phyloP scores from a whole-genome alignment of 1,140 invertebrate genomes.

The Parapsyche elsis region DNA sequence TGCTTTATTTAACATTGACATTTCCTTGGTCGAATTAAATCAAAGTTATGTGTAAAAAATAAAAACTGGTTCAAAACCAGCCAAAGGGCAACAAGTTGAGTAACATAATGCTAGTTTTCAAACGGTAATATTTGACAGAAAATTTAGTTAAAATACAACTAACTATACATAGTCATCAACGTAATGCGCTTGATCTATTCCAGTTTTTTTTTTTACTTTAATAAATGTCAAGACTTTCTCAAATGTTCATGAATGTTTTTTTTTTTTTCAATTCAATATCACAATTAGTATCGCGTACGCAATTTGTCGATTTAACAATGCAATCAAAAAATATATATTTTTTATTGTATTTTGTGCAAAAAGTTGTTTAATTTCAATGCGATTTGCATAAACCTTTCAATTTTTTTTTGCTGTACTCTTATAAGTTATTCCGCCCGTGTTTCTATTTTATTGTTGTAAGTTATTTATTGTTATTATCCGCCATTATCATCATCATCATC shows the following conservation, averaged over 20 bases:
- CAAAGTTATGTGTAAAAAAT: slow-evolving; percentile 20
- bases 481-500: too few relatives aligned
- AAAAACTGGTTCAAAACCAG: slow-evolving; percentile 35
- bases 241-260: neutral
- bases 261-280: neutral
- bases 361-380: slow-evolving; percentile 1
- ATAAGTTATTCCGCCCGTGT: neutral
- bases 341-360: slow-evolving; percentile 22
- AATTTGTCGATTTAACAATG: neutral
- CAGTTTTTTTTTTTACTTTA: neutral
- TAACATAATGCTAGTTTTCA: slow-evolving; percentile 25
- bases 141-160: neutral
- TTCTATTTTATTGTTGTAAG: too few relatives aligned
- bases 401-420: neutral
- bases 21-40: slow-evolving; percentile 6
- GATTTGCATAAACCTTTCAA: slow-evolving; percentile 28
- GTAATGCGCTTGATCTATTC: neutral
- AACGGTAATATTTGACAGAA: slow-evolving; percentile 36
- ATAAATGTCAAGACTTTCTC: neutral
- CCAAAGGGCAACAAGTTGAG: slow-evolving; percentile 38
- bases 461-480: too few relatives aligned
- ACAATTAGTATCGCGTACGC: neutral
- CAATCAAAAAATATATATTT: slow-evolving; percentile 17
- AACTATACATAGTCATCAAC: neutral
- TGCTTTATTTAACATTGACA: slow-evolving; percentile 31